Evolutionary conservation across 2,888 invertebrate species (phyloP).

Genomic region (Harpalus rubripes): DNA sequence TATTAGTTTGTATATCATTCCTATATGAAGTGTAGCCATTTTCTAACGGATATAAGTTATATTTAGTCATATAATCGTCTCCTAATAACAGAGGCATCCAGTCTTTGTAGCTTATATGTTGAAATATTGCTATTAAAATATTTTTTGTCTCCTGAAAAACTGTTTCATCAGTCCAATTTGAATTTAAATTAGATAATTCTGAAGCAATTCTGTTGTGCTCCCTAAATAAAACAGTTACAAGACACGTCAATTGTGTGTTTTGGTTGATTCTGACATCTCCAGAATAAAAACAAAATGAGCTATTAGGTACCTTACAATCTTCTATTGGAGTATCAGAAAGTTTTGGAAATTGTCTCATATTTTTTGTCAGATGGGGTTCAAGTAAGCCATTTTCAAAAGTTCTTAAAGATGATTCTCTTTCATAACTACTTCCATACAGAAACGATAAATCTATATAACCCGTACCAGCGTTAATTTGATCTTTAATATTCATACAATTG

Average conservation of each 20-base stretch:
- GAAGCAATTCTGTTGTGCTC: conserved; percentile 78
- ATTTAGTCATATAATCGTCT: conserved; percentile 10
- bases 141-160: conserved; percentile 77
- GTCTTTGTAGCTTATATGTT: conserved; percentile 77
- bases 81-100: conserved; percentile 74
- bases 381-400: conserved; percentile 59
- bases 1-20: neutral
- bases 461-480: conserved; percentile 66
- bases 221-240: conserved; percentile 76
- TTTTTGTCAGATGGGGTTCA: conserved; percentile 59
- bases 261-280: conserved; percentile 76
- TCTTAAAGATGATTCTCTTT: conserved; percentile 60
- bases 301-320: conserved; percentile 43
- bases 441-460: conserved; percentile 68
- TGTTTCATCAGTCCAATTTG: conserved; percentile 77
- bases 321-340: conserved; percentile 9
- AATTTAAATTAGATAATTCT: conserved; percentile 75
- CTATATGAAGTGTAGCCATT: conserved; percentile 36
- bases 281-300: conserved; percentile 69
- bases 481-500: conserved; percentile 3
- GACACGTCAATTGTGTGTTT: conserved; percentile 75
- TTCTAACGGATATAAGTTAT: conserved; percentile 22
- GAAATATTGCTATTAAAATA: conserved; percentile 76
- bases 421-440: conserved; percentile 65
- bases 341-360: conserved; percentile 36